A percentile compares a stretch with the other conserved stretches of the same genome.
Evolutionary conservation across 1,140 invertebrate genomes (phyloP).

Genomic region (Lucilia cuprina): DNA sequence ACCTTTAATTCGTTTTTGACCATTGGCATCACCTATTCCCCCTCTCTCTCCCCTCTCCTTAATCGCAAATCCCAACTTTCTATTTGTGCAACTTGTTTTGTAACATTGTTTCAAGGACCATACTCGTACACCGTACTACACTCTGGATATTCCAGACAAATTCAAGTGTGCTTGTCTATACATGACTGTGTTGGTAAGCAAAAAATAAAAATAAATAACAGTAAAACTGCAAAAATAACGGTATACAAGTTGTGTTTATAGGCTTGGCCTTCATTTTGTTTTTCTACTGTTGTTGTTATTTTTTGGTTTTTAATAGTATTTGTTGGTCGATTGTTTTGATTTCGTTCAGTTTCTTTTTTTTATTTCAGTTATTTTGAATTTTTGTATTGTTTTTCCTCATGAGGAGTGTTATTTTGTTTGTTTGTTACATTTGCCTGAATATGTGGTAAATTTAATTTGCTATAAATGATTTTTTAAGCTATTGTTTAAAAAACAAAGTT

Average conservation of each 20-base stretch:
- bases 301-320: background rate
- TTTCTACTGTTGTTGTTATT: background rate
- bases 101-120: conserved; percentile 11
- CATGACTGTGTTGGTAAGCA: background rate
- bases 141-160: background rate
- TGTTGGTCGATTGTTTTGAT: conserved; percentile 13
- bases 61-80: background rate
- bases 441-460: conserved; percentile 28
- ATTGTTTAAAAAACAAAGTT: background rate
- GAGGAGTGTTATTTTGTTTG: background rate
- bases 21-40: background rate
- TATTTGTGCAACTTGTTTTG: background rate
- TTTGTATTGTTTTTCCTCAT: background rate
- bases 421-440: background rate
- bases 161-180: conserved; percentile 12
- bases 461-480: background rate
- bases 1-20: background rate
- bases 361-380: background rate
- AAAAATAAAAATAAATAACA: background rate
- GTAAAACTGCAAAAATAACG: background rate
- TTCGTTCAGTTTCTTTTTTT: background rate
- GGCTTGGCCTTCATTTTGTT: conserved; percentile 24
- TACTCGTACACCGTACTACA: background rate
- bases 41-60: background rate
- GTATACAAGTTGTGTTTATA: background rate